Percentiles rank a stretch among this genome's conserved stretches.
Evolutionary conservation across 2,797 vertebrate species (phyloP).

Genomic region (Hapalemur alaotrensis): DNA sequence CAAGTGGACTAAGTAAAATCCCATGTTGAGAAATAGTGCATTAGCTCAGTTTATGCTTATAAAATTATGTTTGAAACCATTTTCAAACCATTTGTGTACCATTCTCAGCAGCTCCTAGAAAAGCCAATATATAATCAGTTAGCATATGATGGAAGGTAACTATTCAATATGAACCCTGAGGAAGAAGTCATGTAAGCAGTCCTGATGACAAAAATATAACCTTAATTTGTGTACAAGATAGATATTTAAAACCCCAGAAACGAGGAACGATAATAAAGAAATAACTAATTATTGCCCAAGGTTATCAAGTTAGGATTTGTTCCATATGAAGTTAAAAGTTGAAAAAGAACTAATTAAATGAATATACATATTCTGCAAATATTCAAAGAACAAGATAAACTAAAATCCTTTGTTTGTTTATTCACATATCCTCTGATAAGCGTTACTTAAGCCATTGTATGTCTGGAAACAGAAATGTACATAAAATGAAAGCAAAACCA

Average conservation of each 20-base stretch:
- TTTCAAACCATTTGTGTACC: conserved; percentile 49
- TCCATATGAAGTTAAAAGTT: conserved; percentile 26
- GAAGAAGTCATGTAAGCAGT: conserved; percentile 42
- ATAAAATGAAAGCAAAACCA: conserved; percentile 16
- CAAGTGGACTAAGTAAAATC: conserved; percentile 68
- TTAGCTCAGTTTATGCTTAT: conserved; percentile 61
- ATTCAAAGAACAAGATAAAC: neutral
- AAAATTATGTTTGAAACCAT: conserved; percentile 70
- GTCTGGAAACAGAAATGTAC: conserved; percentile 12
- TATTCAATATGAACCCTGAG: conserved; percentile 51
- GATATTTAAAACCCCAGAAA: conserved; percentile 24
- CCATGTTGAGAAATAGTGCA: conserved; percentile 68
- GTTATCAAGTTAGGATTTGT: conserved; percentile 19
- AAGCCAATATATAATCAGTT: conserved; percentile 68
- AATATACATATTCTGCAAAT: conserved; percentile 11
- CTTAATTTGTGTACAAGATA: conserved; percentile 43
- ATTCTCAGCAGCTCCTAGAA: conserved; percentile 50
- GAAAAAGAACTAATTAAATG: conserved; percentile 35
- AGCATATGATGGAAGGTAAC: conserved; percentile 34
- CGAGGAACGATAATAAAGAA: conserved; percentile 19
- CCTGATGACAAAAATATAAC: conserved; percentile 11
- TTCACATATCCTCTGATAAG: neutral
- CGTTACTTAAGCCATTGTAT: neutral
- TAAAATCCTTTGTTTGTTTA: conserved; percentile 30
- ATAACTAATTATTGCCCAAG: neutral